Evolutionary conservation across 2,113 vertebrate species (phyloP), one percentile per base, ranked within the genome.

Genomic region (Reinhardtius hippoglossoides): DNA sequence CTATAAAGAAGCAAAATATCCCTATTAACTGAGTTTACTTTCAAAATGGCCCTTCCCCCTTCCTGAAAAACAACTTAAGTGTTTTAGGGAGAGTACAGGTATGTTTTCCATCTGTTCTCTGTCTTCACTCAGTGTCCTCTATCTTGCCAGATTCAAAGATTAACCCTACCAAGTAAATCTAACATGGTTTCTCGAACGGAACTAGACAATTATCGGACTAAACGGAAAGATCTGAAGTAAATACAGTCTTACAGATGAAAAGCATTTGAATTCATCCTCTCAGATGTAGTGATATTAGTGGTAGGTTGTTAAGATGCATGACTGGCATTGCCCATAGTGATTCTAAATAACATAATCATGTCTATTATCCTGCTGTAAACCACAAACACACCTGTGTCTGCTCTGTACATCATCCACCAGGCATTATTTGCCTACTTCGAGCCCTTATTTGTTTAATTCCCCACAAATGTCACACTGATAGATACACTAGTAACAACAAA

Each of bases 341-440:
- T 54, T 5, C 40, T 40, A 67, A 78, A 72, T 24, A 57, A 55
- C 58, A 65, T 35, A 55, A 3, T 42, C 9, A 1, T 12, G 3
- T 56, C 5, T 67, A 8, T 50, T 75, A 20, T 70, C 20, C 62
- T 58, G 55, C 58, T 61, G 27, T 52, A 50, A 80, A 86, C 78
- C 89, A 82, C 52, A 59, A 12, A 16, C 52, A 56, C 92, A 90
- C 84, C 90, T 71, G 83, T 68, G 83, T 76, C 56, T 55, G 21
- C 70, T 48, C 76, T 35, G n/a, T 18, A 24, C 37, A 58, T 42
- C 57, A 69, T 76, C 68, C 63, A 42, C 5, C 26, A 3, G 54
- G 9, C 48, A 67, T 56, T 2, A 91, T 93, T 92, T 92, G 83
- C 88, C 77, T 89, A 46, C 67, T 48, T 69, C 55, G 6, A 46